Percentiles rank a stretch among this genome's conserved stretches.
phyloP scores from a whole-genome alignment of 92 coral and sea anemone genomes.

The Paramuricea clavata region DNA sequence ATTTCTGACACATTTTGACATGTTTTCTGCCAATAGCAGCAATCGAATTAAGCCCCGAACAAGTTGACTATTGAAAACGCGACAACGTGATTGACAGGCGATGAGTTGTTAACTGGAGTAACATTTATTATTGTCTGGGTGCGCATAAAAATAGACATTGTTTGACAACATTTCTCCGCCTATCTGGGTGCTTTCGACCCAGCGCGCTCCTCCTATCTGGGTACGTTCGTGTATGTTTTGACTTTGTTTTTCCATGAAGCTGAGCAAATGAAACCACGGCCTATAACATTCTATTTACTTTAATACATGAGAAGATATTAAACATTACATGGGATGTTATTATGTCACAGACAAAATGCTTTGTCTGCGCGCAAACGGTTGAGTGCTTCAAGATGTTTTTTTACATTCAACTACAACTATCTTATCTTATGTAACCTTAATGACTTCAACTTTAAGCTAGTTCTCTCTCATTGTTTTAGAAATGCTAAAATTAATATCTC shows the following conservation, averaged over 20 bases:
- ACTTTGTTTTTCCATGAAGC: slow-evolving; percentile 67
- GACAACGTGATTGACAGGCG: slow-evolving; percentile 92
- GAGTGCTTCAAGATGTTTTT: background rate
- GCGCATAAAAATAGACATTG: slow-evolving; percentile 95
- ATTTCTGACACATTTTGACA: slow-evolving; percentile 97
- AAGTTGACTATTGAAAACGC: slow-evolving; percentile 97
- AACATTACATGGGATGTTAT: slow-evolving; percentile 32
- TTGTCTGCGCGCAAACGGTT: background rate
- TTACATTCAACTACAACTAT: background rate
- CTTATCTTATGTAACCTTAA: background rate
- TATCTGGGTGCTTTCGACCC: slow-evolving; percentile 95
- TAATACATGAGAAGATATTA: slow-evolving; percentile 42
- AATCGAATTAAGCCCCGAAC: slow-evolving; percentile 99
- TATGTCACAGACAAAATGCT: background rate
- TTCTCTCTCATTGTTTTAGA: background rate
- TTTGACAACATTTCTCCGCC: slow-evolving; percentile 98
- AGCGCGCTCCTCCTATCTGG: slow-evolving; percentile 96
- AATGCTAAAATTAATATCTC: slow-evolving; percentile 20
- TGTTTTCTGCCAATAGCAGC: slow-evolving; percentile 85
- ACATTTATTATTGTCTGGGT: slow-evolving; percentile 99
- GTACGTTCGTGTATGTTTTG: slow-evolving; percentile 87
- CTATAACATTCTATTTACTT: slow-evolving; percentile 47
- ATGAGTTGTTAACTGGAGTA: slow-evolving; percentile 99
- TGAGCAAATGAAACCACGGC: slow-evolving; percentile 55
- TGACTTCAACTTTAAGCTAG: background rate